Evolutionary conservation across 2,797 vertebrate genomes (phyloP), one percentile per base, ranked within the genome.

Genomic region (Acanthurus lineatus): DNA sequence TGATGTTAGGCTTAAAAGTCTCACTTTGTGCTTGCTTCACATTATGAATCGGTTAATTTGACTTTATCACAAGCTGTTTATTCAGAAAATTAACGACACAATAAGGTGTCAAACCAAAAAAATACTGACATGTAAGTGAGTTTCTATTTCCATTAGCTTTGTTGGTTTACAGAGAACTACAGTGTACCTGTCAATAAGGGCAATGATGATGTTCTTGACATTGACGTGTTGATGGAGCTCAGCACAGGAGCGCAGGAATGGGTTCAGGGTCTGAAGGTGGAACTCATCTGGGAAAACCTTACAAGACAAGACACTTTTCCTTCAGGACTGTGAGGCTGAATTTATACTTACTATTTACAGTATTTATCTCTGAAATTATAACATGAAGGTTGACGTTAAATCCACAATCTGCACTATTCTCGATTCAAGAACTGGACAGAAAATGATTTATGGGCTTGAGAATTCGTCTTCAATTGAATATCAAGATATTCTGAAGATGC

Each of bases 231-330:
- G 98, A 89, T 99, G 98, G 63, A 99, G 95, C 79, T 99, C 98
- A 10, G 98, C 98, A 93, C 98, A 99, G 45, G 98, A 96, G 67
- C 98, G 96, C 79, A 99, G 96, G 93, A 99, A 99, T 40, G 97
- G 98, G 91, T 99, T 99, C 91, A 99, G 90, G 3, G 98, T 99
- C 93, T 99, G 98, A 76, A 99, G 97, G 77, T 99, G 98, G 93
- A 99, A 99, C 94, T 99, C 98, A 75, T 99, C 98, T 54, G 98
- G 98, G 77, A 99, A 99, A 87, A 99, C 98, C 98, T 99, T 69
- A 42, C 0, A 45, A 68, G 15, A 77, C 5, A 62, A 68, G 5
- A 77, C 8, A 1, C 3, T 2, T 4, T 66, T 5, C 58, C n/a
- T 15, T 64, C 16, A 56, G 48, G 10, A 40, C 8, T 10, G 40